phyloP scores from a whole-genome alignment of 2,113 vertebrate genomes.

The Pholis gunnellus region DNA sequence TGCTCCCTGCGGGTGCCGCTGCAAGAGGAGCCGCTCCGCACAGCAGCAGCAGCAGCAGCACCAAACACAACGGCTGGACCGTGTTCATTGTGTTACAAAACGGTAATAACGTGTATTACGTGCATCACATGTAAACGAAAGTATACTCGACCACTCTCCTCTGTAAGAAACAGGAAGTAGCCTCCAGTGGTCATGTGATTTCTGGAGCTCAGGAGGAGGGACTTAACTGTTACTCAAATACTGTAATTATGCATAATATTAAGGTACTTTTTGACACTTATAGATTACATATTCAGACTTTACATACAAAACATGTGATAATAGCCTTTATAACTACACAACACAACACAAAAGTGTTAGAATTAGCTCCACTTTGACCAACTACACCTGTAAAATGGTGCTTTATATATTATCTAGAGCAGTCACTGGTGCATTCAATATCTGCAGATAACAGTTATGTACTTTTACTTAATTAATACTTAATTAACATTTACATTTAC shows the following conservation, averaged over 20 bases:
- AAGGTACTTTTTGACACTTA: background rate
- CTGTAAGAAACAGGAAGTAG: conserved; percentile 56
- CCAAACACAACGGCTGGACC: fast-evolving
- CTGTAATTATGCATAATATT: background rate
- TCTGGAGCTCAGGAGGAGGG: background rate
- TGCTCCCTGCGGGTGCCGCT: conserved; percentile 55
- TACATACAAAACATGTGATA: background rate
- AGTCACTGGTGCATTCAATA: background rate
- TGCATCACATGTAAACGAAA: background rate
- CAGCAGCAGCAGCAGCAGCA: conserved; percentile 21
- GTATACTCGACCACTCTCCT: background rate
- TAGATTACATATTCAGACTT: background rate
- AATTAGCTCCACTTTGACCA: background rate
- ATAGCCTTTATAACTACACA: background rate
- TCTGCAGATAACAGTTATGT: background rate
- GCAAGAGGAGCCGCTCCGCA: background rate
- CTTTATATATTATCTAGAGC: background rate
- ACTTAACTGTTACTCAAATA: background rate
- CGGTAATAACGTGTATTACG: fast-evolving
- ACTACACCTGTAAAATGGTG: background rate
- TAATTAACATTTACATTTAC: background rate
- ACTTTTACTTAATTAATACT: background rate
- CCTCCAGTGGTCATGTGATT: conserved; percentile 39
- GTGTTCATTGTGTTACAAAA: background rate
- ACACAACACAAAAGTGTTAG: background rate